Base-by-base conservation (phyloP, 2,797 vertebrate genomes). In the Tauraco hartlaubi region DNA sequence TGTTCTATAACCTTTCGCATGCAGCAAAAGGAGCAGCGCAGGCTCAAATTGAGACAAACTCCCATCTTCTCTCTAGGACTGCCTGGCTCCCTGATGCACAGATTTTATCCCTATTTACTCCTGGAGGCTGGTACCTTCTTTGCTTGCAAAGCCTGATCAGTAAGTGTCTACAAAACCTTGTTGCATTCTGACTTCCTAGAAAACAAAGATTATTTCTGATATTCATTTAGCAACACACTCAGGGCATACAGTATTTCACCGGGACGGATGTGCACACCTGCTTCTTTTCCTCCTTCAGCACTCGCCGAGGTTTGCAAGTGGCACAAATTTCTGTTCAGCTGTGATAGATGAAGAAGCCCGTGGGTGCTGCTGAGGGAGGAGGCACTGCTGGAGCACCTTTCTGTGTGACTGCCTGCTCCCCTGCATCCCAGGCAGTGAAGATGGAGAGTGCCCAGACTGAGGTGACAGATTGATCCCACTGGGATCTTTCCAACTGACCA, bases 401-500 rank as follows among this genome's bases (percentile, higher is more conserved):
- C 39, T 14, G 15, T 41, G 39, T 41, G 37, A 5, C 35, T 26
- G 44, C 35, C 54, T 15, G 33, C 6, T 31, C 11, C 63, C 37
- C 37, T 8, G 31, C n/a, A 13, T 8, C 37, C 39, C 41, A 52
- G 37, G 44, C 52, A 10, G 26, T 6, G 41, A 21, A 12, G 37
- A 31, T 8, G 35, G 29, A 8, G 3, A 41, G 9, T 44, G 51
- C n/a, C 39, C 43, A 59, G 43, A 44, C 49, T 18, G n/a, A 44
- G 22, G 31, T 18, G 28, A 31, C 23, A 63, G 56, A 46, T 12
- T 3, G 5, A 69, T 25, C 14, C 22, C 22, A 33, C 19, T 0
- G 0, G n/a, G 6, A 44, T 49, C 12, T 0, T 48, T 43, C 26
- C 31, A 28, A 35, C 11, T 19, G 54, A 41, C 20, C 39, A 26